phyloP scores from a whole-genome alignment of 2,797 vertebrate genomes.

The Enteromius fasciolatus region DNA sequence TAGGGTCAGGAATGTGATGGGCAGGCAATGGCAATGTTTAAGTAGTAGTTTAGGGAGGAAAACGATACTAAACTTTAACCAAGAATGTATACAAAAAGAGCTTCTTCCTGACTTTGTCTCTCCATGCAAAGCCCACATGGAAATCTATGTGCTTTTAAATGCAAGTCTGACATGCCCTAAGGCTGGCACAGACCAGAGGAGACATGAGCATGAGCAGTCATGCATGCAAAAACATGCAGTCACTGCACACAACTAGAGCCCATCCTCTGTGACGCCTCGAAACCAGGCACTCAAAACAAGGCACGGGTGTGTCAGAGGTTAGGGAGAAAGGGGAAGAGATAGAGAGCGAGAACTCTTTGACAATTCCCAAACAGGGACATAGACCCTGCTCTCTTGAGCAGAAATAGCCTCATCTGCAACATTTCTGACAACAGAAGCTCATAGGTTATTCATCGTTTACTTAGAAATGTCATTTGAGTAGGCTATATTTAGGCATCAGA shows the following conservation, averaged over 20 bases:
- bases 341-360: not conserved
- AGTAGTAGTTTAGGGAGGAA: not conserved
- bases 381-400: not conserved
- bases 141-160: constrained; percentile 47
- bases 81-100: not conserved
- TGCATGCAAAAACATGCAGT: constrained; percentile 44
- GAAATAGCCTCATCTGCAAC: constrained; percentile 28
- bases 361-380: constrained; percentile 15
- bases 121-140: constrained; percentile 25
- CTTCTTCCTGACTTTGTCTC: not conserved
- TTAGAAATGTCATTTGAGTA: constrained; percentile 5
- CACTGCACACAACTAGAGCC: constrained; percentile 26
- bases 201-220: constrained; percentile 35
- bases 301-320: not conserved
- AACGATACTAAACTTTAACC: not conserved
- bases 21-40: not conserved
- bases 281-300: constrained; percentile 9
- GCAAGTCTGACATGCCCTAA: constrained; percentile 27
- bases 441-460: constrained; percentile 13
- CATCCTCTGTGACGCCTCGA: constrained; percentile 29
- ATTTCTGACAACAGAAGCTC: constrained; percentile 22
- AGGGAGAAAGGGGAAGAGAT: not conserved
- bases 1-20: not conserved
- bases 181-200: constrained; percentile 42
- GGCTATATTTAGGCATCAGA: constrained; percentile 25